A percentile compares a stretch with the other conserved stretches of the same genome.
Evolutionary conservation across 2,888 invertebrate genomes (phyloP).

Genomic region (Plagiodera versicolora): DNA sequence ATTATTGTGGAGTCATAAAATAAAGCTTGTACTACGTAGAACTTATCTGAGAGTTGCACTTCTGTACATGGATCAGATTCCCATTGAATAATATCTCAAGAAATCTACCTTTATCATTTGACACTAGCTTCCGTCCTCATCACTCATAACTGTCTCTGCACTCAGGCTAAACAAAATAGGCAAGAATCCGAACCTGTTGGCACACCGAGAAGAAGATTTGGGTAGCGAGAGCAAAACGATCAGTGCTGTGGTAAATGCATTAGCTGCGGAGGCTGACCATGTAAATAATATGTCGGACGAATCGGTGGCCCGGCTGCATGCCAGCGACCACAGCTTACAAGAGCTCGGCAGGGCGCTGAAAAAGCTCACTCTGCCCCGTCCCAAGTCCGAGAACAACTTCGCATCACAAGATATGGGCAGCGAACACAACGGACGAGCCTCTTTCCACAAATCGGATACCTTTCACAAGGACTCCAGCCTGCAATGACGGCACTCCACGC

Average conservation of each 20-base stretch:
- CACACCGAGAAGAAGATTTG: constrained; percentile 72
- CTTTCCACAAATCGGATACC: constrained; percentile 80
- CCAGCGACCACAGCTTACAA: constrained; percentile 51
- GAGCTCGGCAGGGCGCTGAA: constrained; percentile 70
- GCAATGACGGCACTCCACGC: constrained; percentile 75
- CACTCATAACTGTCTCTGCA: constrained; percentile 13
- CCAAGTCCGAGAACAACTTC: constrained; percentile 84
- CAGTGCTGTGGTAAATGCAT: constrained; percentile 89
- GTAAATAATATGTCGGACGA: constrained; percentile 77
- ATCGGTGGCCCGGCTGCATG: constrained; percentile 58
- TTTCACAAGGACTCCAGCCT: constrained; percentile 68
- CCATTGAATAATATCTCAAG: too few relatives aligned
- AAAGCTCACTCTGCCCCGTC: constrained; percentile 72
- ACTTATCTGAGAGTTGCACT: too few relatives aligned
- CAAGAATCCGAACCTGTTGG: constrained; percentile 92
- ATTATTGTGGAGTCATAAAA: too few relatives aligned
- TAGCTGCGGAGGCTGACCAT: constrained; percentile 88
- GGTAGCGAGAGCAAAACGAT: constrained; percentile 80
- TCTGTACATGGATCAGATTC: too few relatives aligned
- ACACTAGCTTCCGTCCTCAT: constrained; percentile 7
- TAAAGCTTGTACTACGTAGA: too few relatives aligned
- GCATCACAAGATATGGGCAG: constrained; percentile 65
- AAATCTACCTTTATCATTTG: constrained; percentile 16
- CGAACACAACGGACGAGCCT: constrained; percentile 59
- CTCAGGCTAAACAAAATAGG: constrained; percentile 88